These are phyloP conservation scores for Drosophila flavopinicola DNA, from an alignment of 2,888 invertebrate species.

Conservation along the genomic window DNA sequence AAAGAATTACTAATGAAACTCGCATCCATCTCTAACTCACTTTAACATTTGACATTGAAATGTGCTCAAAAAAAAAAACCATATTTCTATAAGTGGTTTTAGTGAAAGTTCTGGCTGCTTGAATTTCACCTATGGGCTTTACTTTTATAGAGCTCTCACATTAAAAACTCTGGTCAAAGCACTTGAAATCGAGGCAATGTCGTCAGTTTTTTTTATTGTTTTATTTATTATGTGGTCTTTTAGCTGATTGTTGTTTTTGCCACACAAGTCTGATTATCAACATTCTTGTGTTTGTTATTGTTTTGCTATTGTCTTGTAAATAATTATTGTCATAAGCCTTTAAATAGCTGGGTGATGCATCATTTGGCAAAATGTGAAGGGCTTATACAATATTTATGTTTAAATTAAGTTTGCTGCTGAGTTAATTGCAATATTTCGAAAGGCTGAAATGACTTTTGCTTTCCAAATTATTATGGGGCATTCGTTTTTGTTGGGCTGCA, in stretches of 20 bases:
- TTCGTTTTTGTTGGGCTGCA: neutral
- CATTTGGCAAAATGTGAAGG: conserved; percentile 49
- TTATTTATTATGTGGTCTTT: conserved; percentile 48
- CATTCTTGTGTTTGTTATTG: conserved; percentile 9
- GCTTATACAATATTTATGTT: conserved; percentile 24
- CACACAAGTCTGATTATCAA: conserved; percentile 27
- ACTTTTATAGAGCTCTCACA: conserved; percentile 17
- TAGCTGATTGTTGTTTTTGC: conserved; percentile 6
- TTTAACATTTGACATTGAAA: conserved; percentile 26
- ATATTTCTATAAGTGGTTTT: conserved; percentile 8
- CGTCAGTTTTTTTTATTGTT: conserved; percentile 56
- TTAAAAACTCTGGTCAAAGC: conserved; percentile 39
- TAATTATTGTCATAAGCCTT: conserved; percentile 31
- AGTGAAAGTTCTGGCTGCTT: conserved; percentile 63
- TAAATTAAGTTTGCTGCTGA: conserved; percentile 19
- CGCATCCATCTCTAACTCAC: no score
- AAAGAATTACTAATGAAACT: no score
- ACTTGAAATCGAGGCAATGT: conserved; percentile 41
- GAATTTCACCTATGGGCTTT: conserved; percentile 21
- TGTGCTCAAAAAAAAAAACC: conserved; percentile 8
- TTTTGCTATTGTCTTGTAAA: conserved; percentile 6
- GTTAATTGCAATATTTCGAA: conserved; percentile 43
- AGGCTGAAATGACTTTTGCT: conserved; percentile 20
- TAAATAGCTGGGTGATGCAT: conserved; percentile 35
- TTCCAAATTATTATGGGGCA: conserved; percentile 31